These are phyloP conservation scores for Stenoptilia bipunctidactyla DNA, from an alignment of 2,888 invertebrate genomes.

Conservation along the genomic window DNA sequence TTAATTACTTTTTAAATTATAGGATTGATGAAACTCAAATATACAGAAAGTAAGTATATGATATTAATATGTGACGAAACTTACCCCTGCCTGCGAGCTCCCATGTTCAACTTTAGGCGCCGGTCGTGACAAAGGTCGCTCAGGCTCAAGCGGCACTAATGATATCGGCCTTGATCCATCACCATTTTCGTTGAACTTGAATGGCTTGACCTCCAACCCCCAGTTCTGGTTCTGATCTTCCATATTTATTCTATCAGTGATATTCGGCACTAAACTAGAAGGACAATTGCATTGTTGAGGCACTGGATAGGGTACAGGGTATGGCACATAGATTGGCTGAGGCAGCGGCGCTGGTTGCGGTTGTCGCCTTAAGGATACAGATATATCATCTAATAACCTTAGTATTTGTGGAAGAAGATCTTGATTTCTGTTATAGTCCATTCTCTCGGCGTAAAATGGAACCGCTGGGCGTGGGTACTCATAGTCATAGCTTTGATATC, in stretches of 20 bases:
- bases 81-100: slow-evolving; percentile 25
- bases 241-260: slow-evolving; percentile 27
- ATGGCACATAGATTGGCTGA: slow-evolving; percentile 48
- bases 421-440: slow-evolving; percentile 29
- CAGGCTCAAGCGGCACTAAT: slow-evolving; percentile 28
- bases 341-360: slow-evolving; percentile 26
- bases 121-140: slow-evolving; percentile 20
- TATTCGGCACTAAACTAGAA: slow-evolving; percentile 16
- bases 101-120: slow-evolving; percentile 32
- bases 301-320: slow-evolving; percentile 34
- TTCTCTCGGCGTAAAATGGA: slow-evolving; percentile 30
- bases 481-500: slow-evolving; percentile 39
- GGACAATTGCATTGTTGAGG: slow-evolving; percentile 23
- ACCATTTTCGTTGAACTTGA: slow-evolving; percentile 18
- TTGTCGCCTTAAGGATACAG: slow-evolving; percentile 27
- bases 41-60: too few relatives aligned
- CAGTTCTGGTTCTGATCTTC: slow-evolving; percentile 44
- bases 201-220: slow-evolving; percentile 27
- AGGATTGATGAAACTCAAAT: not conserved
- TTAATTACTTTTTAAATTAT: not conserved
- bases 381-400: slow-evolving; percentile 40
- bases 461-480: slow-evolving; percentile 29
- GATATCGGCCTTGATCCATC: slow-evolving; percentile 45
- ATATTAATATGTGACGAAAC: not conserved
- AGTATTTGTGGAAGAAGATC: slow-evolving; percentile 34